A percentile compares a stretch with the other conserved stretches of the same genome.
Evolutionary conservation across 1,140 invertebrate genomes (phyloP).

Genomic region (Nixonia krombeini): DNA sequence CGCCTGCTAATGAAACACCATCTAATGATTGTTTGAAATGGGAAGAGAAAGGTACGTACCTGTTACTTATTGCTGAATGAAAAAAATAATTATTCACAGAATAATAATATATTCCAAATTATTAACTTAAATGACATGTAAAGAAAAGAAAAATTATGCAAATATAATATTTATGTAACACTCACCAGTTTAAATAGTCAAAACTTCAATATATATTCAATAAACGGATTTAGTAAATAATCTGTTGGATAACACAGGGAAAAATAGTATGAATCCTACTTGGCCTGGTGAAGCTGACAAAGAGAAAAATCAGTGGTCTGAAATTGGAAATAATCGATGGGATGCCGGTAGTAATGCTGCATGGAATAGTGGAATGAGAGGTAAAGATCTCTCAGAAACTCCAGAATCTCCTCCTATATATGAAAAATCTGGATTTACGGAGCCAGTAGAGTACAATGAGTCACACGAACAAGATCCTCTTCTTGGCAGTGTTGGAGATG

Average conservation of each 20-base stretch:
- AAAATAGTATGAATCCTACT: slow-evolving; percentile 60
- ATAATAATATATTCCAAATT: too few species aligned
- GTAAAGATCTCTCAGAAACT: slow-evolving; percentile 69
- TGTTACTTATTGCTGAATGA: slow-evolving; percentile 9
- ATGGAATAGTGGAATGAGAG: slow-evolving; percentile 54
- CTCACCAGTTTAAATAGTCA: too few species aligned
- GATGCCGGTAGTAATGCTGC: slow-evolving; percentile 54
- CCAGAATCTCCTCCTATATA: slow-evolving; percentile 79
- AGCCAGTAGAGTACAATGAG: slow-evolving; percentile 75
- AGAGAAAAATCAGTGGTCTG: slow-evolving; percentile 58
- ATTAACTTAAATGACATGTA: too few species aligned
- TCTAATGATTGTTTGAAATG: slow-evolving; percentile 57
- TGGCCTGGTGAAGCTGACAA: slow-evolving; percentile 60
- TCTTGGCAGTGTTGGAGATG: slow-evolving; percentile 71
- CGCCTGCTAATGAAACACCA: slow-evolving; percentile 58
- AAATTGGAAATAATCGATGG: slow-evolving; percentile 62
- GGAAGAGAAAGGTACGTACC: slow-evolving; percentile 60
- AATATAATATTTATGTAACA: too few species aligned
- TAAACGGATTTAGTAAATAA: too few species aligned
- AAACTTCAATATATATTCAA: too few species aligned
- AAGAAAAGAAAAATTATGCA: too few species aligned
- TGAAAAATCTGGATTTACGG: slow-evolving; percentile 73
- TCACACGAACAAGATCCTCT: slow-evolving; percentile 64
- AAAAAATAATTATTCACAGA: too few species aligned
- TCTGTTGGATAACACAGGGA: slow-evolving; percentile 38